Evolutionary conservation across 2,113 vertebrate genomes (phyloP), one percentile per base, ranked within the genome.

Genomic region (Macquaria australasica): DNA sequence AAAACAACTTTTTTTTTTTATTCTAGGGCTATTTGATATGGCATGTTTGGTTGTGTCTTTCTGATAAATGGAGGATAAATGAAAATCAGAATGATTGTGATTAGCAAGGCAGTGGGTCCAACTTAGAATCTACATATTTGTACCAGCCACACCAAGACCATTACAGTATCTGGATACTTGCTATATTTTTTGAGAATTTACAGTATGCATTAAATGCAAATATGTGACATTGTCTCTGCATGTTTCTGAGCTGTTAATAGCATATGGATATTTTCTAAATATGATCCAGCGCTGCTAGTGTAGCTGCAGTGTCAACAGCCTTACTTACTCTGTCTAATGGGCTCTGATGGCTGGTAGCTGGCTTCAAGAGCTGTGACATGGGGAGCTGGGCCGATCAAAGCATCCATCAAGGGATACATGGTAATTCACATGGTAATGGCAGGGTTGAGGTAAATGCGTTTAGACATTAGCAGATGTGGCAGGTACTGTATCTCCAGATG

Each of bases 391-490:
- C 68, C 80, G 94, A 96, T 96, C 95, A 95, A 96, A 95, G 94
- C 83, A 0, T 63, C 70, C 50, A 79, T 79, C 41, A 25, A 85
- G 75, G 80, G 85, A 86, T 79, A 88, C 87, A 82, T 82, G 89
- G 73, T 92, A 93, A 93, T 94, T 89, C 86, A 87, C 63, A 60
- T 37, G 79, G 64, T 85, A 83, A 90, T 91, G 93, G 87, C 88
- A 60, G 66, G 70, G 68, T 69, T 94, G 94, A 94, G 80, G 75
- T 89, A 95, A 94, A 96, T 92, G 25, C 75, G 83, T 94, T 95
- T 86, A 79, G 95, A 95, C 93, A 72, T 77, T 73, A 91, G 87
- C 94, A 96, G 93, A 94, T 96, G 95, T 88, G 89, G 93, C 91
- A 95, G 93, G 84, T 88, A 89, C 78, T 80, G 89, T 73, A 88